Base-by-base conservation (phyloP, 2,113 vertebrate genomes). In the Daboia siamensis region DNA sequence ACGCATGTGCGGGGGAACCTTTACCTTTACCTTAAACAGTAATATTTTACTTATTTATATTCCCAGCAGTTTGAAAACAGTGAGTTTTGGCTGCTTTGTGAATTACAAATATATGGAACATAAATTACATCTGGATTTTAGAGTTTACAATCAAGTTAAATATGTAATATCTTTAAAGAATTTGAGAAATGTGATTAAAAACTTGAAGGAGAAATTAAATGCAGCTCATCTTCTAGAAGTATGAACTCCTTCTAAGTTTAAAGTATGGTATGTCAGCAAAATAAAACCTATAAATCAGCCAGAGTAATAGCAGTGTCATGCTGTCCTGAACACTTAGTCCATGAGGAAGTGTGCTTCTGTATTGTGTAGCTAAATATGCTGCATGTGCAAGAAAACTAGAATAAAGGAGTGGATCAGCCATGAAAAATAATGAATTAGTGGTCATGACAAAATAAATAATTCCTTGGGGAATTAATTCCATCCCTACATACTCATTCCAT, bases 401-500 rank as follows among this genome's bases (percentile, higher is more conserved):
- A 4, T 0, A 74, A 74, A 88, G 80, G 85, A 94, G 0, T 1
- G 24, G 39, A 48, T 29, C 44, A 59, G 48, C 80, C 48, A 52
- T 61, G 26, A 56, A 85, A 54, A 90, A 7, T 23, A 90, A 57
- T 39, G 55, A 74, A 46, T 92, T 89, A 33, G 20, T 85, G 24
- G 15, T 52, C 64, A 61, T 7, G 74, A 80, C 24, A 55, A 84
- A 88, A 86, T 48, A 61, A 29, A 10, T 59, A 93, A 55, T 0
- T 24, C 86, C 91, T 0, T 1, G 88, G 89, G 1, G 1, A 95
- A 92, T 94, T 96, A 94, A 94, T 95, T 94, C 94, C 93, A 93
- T 87, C 89, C 89, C 92, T 55, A 51, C 26, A 29, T 3, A 9
- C 15, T 92, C 39, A 88, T 5, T 46, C n/a, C 20, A 17, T 46